Evolutionary conservation across 2,797 vertebrate genomes (phyloP).

Genomic region (Buphagus erythrorhynchus): DNA sequence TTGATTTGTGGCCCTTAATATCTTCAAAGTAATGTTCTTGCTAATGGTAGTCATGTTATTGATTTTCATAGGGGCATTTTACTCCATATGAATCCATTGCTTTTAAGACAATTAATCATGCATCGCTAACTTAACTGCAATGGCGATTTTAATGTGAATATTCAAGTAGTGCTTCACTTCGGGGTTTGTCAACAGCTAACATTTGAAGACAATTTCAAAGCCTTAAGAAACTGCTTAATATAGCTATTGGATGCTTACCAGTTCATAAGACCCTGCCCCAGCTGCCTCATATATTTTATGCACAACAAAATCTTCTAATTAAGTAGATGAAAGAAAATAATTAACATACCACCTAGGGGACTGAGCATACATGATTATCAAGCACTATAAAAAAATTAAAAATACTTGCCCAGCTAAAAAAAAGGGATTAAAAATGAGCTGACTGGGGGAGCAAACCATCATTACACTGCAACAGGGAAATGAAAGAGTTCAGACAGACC

Average conservation of each 20-base stretch:
- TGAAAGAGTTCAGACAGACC: background rate
- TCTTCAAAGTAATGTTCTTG: conserved; percentile 62
- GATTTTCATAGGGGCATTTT: conserved; percentile 75
- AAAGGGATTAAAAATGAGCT: background rate
- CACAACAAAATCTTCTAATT: conserved; percentile 56
- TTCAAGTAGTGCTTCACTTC: conserved; percentile 26
- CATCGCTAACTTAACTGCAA: conserved; percentile 9
- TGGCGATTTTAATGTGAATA: conserved; percentile 43
- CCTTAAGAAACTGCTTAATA: conserved; percentile 44
- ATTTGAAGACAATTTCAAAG: conserved; percentile 50
- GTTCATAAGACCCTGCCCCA: conserved; percentile 45
- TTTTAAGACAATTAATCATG: conserved; percentile 63
- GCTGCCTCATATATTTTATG: conserved; percentile 35
- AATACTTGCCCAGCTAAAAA: background rate
- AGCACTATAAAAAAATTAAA: conserved; percentile 14
- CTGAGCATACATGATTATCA: conserved; percentile 46
- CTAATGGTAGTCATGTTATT: conserved; percentile 72
- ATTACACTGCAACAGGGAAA: background rate
- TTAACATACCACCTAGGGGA: conserved; percentile 59
- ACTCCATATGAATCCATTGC: conserved; percentile 45
- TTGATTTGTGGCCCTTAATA: conserved; percentile 72
- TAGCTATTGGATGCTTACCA: conserved; percentile 47
- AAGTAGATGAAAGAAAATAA: conserved; percentile 61
- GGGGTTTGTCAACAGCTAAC: conserved; percentile 45
- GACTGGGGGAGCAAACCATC: background rate